These are phyloP conservation scores for Bambusicola thoracicus DNA, from an alignment of 2,113 vertebrate species.

Conservation along the genomic window DNA sequence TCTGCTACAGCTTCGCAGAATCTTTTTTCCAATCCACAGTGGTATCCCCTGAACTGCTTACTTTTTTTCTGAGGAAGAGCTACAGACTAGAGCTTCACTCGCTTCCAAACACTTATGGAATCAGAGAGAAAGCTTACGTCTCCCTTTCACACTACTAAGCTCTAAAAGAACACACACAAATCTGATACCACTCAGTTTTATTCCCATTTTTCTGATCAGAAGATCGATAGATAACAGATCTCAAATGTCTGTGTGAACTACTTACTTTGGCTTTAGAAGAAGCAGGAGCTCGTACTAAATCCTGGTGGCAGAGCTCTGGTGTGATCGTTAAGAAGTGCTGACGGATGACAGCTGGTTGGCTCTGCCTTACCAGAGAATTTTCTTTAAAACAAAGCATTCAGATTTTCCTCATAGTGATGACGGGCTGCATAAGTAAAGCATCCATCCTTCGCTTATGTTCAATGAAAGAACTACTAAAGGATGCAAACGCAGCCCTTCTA, in stretches of 20 bases:
- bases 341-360: not conserved
- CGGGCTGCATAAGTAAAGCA: not conserved
- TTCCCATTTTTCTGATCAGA: not conserved
- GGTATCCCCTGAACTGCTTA: not conserved
- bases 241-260: not conserved
- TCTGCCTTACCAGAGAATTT: not conserved
- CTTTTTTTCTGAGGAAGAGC: not conserved
- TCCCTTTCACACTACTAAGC: not conserved
- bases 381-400: not conserved
- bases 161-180: not conserved
- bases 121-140: not conserved
- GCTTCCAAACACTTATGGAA: not conserved
- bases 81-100: not conserved
- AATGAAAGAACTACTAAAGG: not conserved
- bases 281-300: not conserved
- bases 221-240: not conserved
- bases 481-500: not conserved
- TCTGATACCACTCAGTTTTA: not conserved
- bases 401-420: not conserved
- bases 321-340: not conserved
- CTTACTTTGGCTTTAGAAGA: not conserved
- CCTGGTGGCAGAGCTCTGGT: not conserved
- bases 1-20: not conserved
- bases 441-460: rapidly evolving
- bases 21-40: not conserved